A percentile compares a stretch with the other conserved stretches of the same genome.
Evolutionary conservation across 1,140 invertebrate species (phyloP).

Genomic region (Nephotettix cincticeps): DNA sequence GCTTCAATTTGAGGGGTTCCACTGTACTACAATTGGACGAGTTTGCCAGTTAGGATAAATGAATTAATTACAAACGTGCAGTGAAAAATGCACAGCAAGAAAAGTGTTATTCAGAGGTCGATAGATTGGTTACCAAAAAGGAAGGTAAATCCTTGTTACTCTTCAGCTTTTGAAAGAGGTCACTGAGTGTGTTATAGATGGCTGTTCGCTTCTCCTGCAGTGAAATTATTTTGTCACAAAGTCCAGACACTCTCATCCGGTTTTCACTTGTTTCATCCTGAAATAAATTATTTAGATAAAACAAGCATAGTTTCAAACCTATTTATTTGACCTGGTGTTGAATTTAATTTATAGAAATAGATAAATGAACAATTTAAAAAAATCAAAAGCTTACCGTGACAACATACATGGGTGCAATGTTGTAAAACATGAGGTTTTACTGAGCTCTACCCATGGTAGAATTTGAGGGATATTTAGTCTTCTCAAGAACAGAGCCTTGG

Average conservation of each 20-base stretch:
- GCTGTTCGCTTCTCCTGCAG: slow-evolving; percentile 61
- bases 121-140: slow-evolving; percentile 49
- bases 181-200: slow-evolving; percentile 64
- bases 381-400: too few species aligned
- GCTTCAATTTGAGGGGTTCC: too few species aligned
- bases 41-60: background rate
- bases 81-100: background rate
- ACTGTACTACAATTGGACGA: background rate
- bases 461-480: too few species aligned
- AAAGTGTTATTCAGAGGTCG: background rate
- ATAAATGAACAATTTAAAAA: too few species aligned
- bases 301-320: too few species aligned
- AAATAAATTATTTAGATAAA: too few species aligned
- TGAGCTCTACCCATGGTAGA: too few species aligned
- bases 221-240: slow-evolving; percentile 56
- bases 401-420: too few species aligned
- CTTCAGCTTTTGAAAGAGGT: slow-evolving; percentile 64
- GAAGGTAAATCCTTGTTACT: slow-evolving; percentile 59
- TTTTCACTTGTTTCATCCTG: slow-evolving; percentile 57
- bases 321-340: too few species aligned
- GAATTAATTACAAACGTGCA: background rate
- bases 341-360: too few species aligned
- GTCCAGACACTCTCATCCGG: slow-evolving; percentile 54
- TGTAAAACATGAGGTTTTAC: too few species aligned
- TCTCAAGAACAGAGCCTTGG: too few species aligned